A percentile compares a stretch with the other conserved stretches of the same genome.
Conservation (phyloP, 2,888 invertebrate genomes). For the Leptura quadrifasciata region DNA sequence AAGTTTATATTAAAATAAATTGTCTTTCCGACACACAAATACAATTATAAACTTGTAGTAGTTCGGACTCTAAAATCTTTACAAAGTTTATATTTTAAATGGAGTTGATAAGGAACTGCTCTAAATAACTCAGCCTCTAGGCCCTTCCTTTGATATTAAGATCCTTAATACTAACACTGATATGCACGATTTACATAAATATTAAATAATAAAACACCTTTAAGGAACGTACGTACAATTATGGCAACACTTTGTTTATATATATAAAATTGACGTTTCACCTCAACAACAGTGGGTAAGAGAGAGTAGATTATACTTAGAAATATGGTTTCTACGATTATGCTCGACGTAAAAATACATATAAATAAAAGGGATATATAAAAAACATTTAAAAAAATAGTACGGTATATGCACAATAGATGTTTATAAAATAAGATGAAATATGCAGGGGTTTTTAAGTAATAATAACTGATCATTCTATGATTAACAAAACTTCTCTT, state of each 20-base stretch:
- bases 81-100: neutral
- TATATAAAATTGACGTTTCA: conserved; percentile 58
- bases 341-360: conserved; percentile 24
- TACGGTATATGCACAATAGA: conserved; percentile 29
- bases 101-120: neutral
- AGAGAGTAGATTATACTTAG: conserved; percentile 23
- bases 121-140: conserved; percentile 28
- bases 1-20: too few relatives aligned
- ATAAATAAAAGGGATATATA: conserved; percentile 28
- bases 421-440: conserved; percentile 32
- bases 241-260: conserved; percentile 55
- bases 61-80: too few relatives aligned
- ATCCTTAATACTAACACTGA: conserved; percentile 56
- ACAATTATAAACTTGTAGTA: too few relatives aligned
- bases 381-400: conserved; percentile 35
- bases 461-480: neutral
- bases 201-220: conserved; percentile 41
- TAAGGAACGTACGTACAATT: conserved; percentile 57
- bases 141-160: conserved; percentile 47
- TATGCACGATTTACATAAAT: conserved; percentile 59
- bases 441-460: neutral
- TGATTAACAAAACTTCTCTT: neutral
- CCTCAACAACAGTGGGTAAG: conserved; percentile 22
- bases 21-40: too few relatives aligned
- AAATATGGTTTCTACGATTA: conserved; percentile 24